Evolutionary conservation across 92 coral and sea anemone genomes (phyloP), one percentile per base, ranked within the genome.

Genomic region (Epizoanthus illoricatus): DNA sequence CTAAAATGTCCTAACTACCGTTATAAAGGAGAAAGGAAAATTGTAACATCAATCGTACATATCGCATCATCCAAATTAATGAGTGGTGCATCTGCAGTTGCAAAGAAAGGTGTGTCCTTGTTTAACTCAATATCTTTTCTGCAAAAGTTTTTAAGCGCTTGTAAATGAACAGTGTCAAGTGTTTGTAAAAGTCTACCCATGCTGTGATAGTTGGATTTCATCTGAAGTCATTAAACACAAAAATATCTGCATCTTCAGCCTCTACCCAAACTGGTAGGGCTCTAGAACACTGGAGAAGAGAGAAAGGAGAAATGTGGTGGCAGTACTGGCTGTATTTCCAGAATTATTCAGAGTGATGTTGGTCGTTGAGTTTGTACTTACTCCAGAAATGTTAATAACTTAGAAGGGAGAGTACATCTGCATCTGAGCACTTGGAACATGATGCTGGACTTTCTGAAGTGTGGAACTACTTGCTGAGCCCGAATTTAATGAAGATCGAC

Each of bases 71-170:
- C n/a, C n/a, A n/a, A n/a, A n/a, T n/a, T n/a, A n/a, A n/a, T n/a
- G n/a, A n/a, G 28, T 17, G 70, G 70, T 5, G 70, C 36, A 65
- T 65, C 70, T 17, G 70, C 28, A 20, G 70, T 65, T 18, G 70
- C 70, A 65, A 65, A 65, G 12, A 65, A 20, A 1, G 39, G 70
- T 40, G 36, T 65, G 70, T 4, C 40, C 70, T 65, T 65, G 20
- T 65, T 65, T 40, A 65, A 19, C 69, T 65, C 69, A 19, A 65
- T 65, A 65, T 65, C 69, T 15, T 65, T 33, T n/a, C n/a, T n/a
- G n/a, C n/a, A n/a, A n/a, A n/a, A n/a, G n/a, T n/a, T n/a, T 40
- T 61, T 61, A 15, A 24, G 66, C 17, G 5, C 66, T 16, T n/a
- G 18, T 15, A 62, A 62, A 62, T 62, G 18, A 62, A 62, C 66